These are phyloP conservation scores for Salpingus planirostris DNA, from an alignment of 2,888 invertebrate genomes.

Conservation along the genomic window DNA sequence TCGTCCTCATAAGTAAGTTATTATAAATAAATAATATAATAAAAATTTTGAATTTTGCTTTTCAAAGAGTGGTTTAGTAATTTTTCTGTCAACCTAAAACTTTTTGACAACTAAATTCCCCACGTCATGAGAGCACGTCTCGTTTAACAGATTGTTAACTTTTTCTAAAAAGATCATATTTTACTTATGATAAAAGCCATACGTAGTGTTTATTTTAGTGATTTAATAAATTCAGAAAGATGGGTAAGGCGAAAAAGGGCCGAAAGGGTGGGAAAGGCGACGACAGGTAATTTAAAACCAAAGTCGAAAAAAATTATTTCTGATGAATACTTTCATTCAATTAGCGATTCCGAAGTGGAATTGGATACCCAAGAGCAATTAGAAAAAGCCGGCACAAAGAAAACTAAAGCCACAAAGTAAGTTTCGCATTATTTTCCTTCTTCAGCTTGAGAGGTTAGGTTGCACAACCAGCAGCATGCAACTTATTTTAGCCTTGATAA, in stretches of 20 bases:
- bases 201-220: constrained; percentile 21
- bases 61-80: too few relatives aligned
- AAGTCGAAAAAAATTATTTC: background rate
- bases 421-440: constrained; percentile 17
- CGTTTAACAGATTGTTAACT: constrained; percentile 15
- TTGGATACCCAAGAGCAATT: constrained; percentile 28
- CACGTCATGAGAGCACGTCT: too few relatives aligned
- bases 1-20: too few relatives aligned
- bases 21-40: too few relatives aligned
- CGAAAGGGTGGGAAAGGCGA: constrained; percentile 68
- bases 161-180: constrained; percentile 12
- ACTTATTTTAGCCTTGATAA: too few relatives aligned
- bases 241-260: constrained; percentile 78
- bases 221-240: constrained; percentile 32
- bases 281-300: constrained; percentile 53
- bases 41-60: too few relatives aligned
- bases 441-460: constrained; percentile 25
- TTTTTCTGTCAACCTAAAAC: too few relatives aligned
- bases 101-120: too few relatives aligned
- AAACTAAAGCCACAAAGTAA: constrained; percentile 30
- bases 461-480: too few relatives aligned
- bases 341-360: constrained; percentile 56
- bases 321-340: constrained; percentile 9
- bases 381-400: constrained; percentile 31
- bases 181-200: constrained; percentile 32